phyloP scores from a whole-genome alignment of 2,888 invertebrate species.

The Agrilus cyanescens region DNA sequence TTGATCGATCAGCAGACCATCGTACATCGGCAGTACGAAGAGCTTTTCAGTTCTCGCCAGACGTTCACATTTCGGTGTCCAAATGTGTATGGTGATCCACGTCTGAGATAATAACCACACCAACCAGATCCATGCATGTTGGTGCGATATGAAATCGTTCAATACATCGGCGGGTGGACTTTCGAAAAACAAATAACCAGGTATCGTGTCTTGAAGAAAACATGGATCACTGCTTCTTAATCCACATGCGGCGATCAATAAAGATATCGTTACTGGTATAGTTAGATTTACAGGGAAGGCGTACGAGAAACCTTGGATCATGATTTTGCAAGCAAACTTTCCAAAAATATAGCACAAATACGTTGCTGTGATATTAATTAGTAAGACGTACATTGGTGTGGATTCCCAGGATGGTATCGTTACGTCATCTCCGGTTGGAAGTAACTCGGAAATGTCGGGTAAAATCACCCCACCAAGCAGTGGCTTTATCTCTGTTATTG shows the following conservation, averaged over 20 bases:
- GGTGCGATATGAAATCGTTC: slow-evolving; percentile 71
- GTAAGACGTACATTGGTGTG: slow-evolving; percentile 62
- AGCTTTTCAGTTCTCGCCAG: slow-evolving; percentile 93
- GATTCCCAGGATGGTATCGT: slow-evolving; percentile 58
- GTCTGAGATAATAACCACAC: slow-evolving; percentile 89
- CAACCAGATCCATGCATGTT: slow-evolving; percentile 90
- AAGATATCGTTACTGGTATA: slow-evolving; percentile 78
- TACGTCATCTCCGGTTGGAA: slow-evolving; percentile 63
- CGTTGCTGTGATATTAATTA: slow-evolving; percentile 72
- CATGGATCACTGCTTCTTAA: slow-evolving; percentile 77
- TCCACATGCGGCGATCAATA: slow-evolving; percentile 81
- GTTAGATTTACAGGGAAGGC: slow-evolving; percentile 92
- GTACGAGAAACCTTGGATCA: slow-evolving; percentile 94
- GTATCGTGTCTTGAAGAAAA: slow-evolving; percentile 74
- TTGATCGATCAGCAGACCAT: slow-evolving; percentile 83
- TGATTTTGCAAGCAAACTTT: slow-evolving; percentile 92
- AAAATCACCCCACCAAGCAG: slow-evolving; percentile 46
- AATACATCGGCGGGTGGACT: slow-evolving; percentile 74
- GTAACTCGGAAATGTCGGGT: slow-evolving; percentile 66
- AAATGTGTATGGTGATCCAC: slow-evolving; percentile 94
- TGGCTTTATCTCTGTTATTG: slow-evolving; percentile 59
- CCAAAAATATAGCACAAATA: slow-evolving; percentile 87
- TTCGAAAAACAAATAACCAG: slow-evolving; percentile 84
- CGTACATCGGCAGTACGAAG: slow-evolving; percentile 91
- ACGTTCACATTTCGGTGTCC: slow-evolving; percentile 96